phyloP scores from a whole-genome alignment of 2,888 invertebrate species.

The Scaptomyza reducta region DNA sequence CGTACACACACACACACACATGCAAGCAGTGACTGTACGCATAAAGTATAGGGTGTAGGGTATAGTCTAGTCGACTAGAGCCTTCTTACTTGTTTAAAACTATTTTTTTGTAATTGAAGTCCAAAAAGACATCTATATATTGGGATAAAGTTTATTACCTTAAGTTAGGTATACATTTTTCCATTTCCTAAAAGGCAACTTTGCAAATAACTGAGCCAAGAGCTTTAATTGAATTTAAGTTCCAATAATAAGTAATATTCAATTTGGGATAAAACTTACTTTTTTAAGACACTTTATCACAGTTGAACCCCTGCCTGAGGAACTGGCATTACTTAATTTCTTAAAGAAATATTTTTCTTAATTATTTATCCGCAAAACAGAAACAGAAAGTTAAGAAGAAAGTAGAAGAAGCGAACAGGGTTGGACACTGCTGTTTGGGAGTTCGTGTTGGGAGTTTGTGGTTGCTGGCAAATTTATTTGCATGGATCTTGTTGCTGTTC shows the following conservation, averaged over 20 bases:
- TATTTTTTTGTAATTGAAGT: too few relatives aligned
- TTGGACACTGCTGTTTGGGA: constrained; percentile 19
- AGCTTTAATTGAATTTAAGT: neutral
- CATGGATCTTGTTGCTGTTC: constrained; percentile 40
- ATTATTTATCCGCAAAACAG: constrained; percentile 9
- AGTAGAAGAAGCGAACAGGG: neutral
- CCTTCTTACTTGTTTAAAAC: too few relatives aligned
- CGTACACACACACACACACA: too few relatives aligned
- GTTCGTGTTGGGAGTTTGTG: constrained; percentile 25
- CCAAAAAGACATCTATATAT: too few relatives aligned
- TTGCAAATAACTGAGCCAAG: too few relatives aligned
- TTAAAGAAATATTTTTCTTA: constrained; percentile 25
- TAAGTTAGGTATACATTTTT: too few relatives aligned
- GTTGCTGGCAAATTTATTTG: constrained; percentile 51
- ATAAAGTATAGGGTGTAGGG: too few relatives aligned
- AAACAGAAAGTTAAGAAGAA: neutral
- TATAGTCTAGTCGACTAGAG: too few relatives aligned
- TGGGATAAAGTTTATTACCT: too few relatives aligned
- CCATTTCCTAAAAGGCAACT: too few relatives aligned
- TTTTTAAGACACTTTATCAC: neutral
- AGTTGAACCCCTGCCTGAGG: neutral
- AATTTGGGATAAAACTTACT: neutral
- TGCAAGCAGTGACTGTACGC: too few relatives aligned
- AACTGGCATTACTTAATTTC: constrained; percentile 34
- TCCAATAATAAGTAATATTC: neutral